phyloP scores from a whole-genome alignment of 2,797 vertebrate species.

The Enteromius paludinosus region DNA sequence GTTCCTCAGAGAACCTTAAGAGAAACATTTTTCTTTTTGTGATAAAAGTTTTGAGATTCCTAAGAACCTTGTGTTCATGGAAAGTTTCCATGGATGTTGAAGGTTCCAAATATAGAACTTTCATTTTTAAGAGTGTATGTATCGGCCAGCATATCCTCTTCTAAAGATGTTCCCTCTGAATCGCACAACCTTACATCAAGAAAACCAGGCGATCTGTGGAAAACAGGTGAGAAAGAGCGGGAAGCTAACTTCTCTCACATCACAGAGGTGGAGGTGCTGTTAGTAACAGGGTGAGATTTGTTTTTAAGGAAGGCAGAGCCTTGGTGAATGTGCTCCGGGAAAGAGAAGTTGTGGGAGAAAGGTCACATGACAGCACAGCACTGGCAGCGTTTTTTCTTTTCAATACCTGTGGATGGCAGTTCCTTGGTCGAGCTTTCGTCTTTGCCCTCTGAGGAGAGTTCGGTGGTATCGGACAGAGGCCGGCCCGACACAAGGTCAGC shows the following conservation, averaged over 20 bases:
- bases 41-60: not conserved
- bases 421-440: slow-evolving; percentile 89
- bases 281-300: slow-evolving; percentile 82
- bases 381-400: slow-evolving; percentile 96
- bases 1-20: slow-evolving; percentile 1
- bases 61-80: not conserved
- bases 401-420: slow-evolving; percentile 83
- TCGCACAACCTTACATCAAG: slow-evolving; percentile 49
- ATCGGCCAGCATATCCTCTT: slow-evolving; percentile 27
- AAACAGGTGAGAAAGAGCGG: slow-evolving; percentile 70
- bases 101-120: not conserved
- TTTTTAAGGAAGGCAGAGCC: slow-evolving; percentile 72
- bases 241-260: slow-evolving; percentile 80
- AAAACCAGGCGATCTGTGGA: slow-evolving; percentile 63
- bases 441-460: slow-evolving; percentile 88
- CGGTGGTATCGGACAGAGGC: slow-evolving; percentile 88
- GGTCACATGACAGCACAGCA: slow-evolving; percentile 99
- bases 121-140: slow-evolving; percentile 25
- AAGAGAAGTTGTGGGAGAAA: slow-evolving; percentile 64
- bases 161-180: slow-evolving; percentile 29
- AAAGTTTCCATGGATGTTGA: not conserved
- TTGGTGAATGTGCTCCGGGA: slow-evolving; percentile 79
- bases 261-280: slow-evolving; percentile 86
- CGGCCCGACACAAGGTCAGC: slow-evolving; percentile 92
- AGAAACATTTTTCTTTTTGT: not conserved